Evolutionary conservation across 2,888 invertebrate species (phyloP).

Genomic region (Melinaea menophilus): DNA sequence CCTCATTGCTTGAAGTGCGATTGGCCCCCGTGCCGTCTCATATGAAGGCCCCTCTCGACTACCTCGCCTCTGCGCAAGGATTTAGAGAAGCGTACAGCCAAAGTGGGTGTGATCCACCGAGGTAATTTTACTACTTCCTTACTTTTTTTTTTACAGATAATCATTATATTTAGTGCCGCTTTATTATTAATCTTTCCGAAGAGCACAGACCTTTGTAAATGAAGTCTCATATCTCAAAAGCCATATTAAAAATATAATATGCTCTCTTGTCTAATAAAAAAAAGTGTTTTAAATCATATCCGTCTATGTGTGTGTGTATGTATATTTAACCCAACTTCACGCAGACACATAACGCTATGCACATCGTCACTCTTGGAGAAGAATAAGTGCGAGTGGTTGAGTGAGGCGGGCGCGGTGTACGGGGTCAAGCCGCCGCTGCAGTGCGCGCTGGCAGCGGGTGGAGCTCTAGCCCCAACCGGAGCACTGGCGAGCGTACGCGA

Average conservation of each 20-base stretch:
- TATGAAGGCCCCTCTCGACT: constrained; percentile 78
- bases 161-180: too few species aligned
- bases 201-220: too few species aligned
- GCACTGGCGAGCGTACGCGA: constrained; percentile 78
- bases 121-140: constrained; percentile 40
- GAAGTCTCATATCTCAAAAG: too few species aligned
- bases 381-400: constrained; percentile 88
- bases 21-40: constrained; percentile 64
- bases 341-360: constrained; percentile 79
- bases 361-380: constrained; percentile 83
- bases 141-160: too few species aligned
- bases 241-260: too few species aligned
- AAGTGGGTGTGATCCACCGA: constrained; percentile 82
- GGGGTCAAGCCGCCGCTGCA: constrained; percentile 88
- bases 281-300: too few species aligned
- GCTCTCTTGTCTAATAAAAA: too few species aligned
- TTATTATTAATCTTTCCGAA: too few species aligned
- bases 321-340: background rate
- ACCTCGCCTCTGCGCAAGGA: constrained; percentile 79
- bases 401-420: constrained; percentile 84
- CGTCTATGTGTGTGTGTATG: too few species aligned
- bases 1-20: constrained; percentile 79
- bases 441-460: constrained; percentile 80
- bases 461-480: constrained; percentile 75
- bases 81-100: constrained; percentile 83